Evolutionary conservation across 2,888 invertebrate species (phyloP).

Genomic region (Andricus quercusramuli): DNA sequence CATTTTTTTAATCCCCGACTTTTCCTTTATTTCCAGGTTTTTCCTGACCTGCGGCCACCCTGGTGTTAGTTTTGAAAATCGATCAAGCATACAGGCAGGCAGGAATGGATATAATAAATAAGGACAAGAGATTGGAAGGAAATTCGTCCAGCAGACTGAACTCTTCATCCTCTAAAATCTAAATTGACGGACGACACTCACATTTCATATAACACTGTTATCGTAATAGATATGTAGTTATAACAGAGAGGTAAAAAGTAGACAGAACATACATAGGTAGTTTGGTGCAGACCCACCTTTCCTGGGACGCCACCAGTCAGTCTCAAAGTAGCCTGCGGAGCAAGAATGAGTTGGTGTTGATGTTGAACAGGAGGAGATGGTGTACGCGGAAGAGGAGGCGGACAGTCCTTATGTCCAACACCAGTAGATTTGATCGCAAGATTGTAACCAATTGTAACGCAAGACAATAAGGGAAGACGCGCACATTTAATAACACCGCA

Average conservation of each 20-base stretch:
- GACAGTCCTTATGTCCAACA: slow-evolving; percentile 82
- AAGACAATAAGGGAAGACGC: slow-evolving; percentile 73
- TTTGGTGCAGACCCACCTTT: slow-evolving; percentile 89
- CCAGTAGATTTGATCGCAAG: slow-evolving; percentile 66
- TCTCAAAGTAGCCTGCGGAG: slow-evolving; percentile 98
- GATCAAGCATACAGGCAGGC: not conserved
- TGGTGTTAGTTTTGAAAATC: not conserved
- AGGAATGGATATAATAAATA: no score
- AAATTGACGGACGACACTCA: slow-evolving; percentile 51
- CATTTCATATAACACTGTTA: slow-evolving; percentile 56
- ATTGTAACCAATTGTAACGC: slow-evolving; percentile 56
- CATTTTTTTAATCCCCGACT: no score
- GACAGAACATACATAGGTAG: slow-evolving; percentile 79
- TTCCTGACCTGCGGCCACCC: no score
- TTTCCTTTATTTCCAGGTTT: no score
- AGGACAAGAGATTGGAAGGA: not conserved
- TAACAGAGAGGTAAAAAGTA: slow-evolving; percentile 67
- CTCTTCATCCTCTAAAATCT: slow-evolving; percentile 56
- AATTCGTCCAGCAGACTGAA: slow-evolving; percentile 50
- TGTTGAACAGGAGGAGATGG: slow-evolving; percentile 78
- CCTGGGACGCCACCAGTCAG: slow-evolving; percentile 97
- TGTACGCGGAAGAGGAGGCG: slow-evolving; percentile 86
- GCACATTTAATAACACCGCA: slow-evolving; percentile 75
- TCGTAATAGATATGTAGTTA: slow-evolving; percentile 49
- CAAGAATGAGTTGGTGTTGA: slow-evolving; percentile 79